Conservation (phyloP, 1,140 invertebrate species). For the Diorhabda elongata region DNA sequence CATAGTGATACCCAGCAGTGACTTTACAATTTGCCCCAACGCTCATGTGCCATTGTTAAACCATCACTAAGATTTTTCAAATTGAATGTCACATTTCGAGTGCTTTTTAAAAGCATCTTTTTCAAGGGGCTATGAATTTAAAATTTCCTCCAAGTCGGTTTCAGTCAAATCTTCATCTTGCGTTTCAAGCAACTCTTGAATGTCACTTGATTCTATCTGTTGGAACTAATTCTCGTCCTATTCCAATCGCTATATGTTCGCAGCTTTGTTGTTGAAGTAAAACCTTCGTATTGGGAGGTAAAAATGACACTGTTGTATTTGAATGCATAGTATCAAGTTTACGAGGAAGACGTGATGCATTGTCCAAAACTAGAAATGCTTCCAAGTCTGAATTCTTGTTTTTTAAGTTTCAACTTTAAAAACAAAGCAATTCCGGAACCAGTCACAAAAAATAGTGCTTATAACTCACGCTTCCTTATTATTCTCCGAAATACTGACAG, state of each 20-base stretch:
- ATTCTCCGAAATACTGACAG: too few relatives aligned
- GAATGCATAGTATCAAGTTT: too few relatives aligned
- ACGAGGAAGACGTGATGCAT: too few relatives aligned
- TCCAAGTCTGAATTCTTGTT: too few relatives aligned
- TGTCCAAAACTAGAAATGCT: too few relatives aligned
- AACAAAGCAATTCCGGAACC: too few relatives aligned
- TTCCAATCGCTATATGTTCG: not conserved
- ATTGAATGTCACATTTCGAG: not conserved
- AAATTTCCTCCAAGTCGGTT: not conserved
- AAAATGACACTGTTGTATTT: too few relatives aligned
- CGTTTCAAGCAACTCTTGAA: not conserved
- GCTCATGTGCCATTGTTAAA: not conserved
- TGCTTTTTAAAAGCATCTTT: not conserved
- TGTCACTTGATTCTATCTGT: not conserved
- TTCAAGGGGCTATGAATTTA: not conserved
- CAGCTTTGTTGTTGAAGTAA: too few relatives aligned
- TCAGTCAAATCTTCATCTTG: not conserved
- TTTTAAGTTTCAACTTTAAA: too few relatives aligned
- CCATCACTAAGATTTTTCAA: not conserved
- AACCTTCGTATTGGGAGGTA: too few relatives aligned
- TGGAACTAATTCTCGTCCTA: not conserved
- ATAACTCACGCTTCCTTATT: too few relatives aligned
- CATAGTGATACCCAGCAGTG: not conserved
- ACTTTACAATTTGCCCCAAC: not conserved
- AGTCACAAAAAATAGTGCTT: too few relatives aligned